Evolutionary conservation across 2,797 vertebrate genomes (phyloP).

Genomic region (Enteromius viviparus): DNA sequence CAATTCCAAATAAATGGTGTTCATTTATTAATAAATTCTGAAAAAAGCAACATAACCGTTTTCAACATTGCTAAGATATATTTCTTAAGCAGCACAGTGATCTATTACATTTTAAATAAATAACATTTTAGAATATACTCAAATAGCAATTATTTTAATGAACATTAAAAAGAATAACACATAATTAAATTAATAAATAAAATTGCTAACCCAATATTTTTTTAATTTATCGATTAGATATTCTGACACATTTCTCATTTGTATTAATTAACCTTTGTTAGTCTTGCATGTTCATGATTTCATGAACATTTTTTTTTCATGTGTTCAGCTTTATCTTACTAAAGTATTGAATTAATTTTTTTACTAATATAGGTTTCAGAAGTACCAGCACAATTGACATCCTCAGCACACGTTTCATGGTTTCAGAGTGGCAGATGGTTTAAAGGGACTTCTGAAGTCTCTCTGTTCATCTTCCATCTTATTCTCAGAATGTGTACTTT

Average conservation of each 20-base stretch:
- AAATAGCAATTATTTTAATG: not conserved
- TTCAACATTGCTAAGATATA: not conserved
- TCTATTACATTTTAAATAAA: not conserved
- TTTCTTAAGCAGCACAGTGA: not conserved
- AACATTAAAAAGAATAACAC: not conserved
- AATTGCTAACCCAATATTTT: not conserved
- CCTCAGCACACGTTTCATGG: not conserved
- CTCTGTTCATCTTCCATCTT: constrained; percentile 32
- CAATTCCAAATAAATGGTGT: not conserved
- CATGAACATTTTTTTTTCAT: not conserved
- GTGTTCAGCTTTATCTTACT: not conserved
- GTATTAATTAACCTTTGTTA: not conserved
- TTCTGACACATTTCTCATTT: not conserved
- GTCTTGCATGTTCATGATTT: not conserved
- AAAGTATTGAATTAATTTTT: not conserved
- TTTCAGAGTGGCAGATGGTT: constrained; percentile 22
- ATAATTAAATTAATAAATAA: not conserved
- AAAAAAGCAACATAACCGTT: not conserved
- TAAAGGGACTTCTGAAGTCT: constrained; percentile 41
- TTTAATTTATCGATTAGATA: not conserved
- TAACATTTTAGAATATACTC: not conserved
- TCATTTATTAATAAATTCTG: not conserved
- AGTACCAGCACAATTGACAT: constrained; percentile 7
- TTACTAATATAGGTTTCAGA: not conserved
- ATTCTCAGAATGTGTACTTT: constrained; percentile 38